Percentiles rank a stretch among this genome's conserved stretches.
Evolutionary conservation across 2,888 invertebrate species (phyloP).

Genomic region (Branchellion lobata): DNA sequence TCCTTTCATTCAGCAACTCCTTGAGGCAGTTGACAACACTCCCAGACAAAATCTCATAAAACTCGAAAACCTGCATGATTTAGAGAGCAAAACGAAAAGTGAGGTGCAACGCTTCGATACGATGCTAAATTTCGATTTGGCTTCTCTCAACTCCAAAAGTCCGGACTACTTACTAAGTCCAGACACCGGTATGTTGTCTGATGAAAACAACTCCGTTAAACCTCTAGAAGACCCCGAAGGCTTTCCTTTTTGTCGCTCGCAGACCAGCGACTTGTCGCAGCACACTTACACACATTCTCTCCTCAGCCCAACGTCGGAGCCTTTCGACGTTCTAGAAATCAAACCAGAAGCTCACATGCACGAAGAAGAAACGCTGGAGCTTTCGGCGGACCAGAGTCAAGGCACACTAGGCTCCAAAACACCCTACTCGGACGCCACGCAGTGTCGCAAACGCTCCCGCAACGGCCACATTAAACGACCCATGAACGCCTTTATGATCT

Average conservation of each 20-base stretch:
- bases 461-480: conserved; percentile 38
- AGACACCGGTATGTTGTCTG: background rate
- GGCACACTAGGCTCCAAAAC: conserved; percentile 27
- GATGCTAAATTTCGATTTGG: background rate
- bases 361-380: background rate
- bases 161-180: background rate
- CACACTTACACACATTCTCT: background rate
- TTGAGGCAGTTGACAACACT: conserved; percentile 2
- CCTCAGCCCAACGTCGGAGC: background rate
- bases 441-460: conserved; percentile 25
- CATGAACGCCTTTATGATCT: conserved; percentile 41
- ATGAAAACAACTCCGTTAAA: background rate
- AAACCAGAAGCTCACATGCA: background rate
- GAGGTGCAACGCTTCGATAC: background rate
- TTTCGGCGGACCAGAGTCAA: background rate
- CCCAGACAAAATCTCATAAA: background rate
- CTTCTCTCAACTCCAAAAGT: background rate
- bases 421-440: conserved; percentile 38
- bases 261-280: background rate
- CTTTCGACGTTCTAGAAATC: background rate
- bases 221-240: background rate
- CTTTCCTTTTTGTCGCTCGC: background rate
- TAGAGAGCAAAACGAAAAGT: too few species aligned
- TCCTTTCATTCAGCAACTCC: conserved; percentile 12
- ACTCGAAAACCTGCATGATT: background rate